Base-by-base conservation (phyloP, 2,888 invertebrate species). In the Tinea trinotella region DNA sequence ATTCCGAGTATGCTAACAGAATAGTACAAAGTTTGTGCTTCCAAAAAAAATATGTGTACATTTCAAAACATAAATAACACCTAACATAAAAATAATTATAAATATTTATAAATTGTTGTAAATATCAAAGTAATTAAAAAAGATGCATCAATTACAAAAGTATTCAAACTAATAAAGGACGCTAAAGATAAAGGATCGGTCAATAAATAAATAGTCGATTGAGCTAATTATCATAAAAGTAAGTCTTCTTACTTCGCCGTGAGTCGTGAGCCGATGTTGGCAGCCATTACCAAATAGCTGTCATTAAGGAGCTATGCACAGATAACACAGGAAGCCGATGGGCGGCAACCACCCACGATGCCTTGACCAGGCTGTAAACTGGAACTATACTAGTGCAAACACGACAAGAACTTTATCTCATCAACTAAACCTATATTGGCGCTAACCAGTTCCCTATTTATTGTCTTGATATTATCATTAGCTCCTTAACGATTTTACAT, bases 171-270 rank as follows among this genome's bases (percentile, higher is more conserved):
- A 78, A 76, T 76, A 81, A 77, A 78, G 71, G 72, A 71, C 67
- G 59, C 56, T 58, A 58, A 64, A 74, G 77, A 78, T 78, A 73
- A 80, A 77, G 78, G 74, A 64, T 73, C 73, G 68, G 74, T 63
- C 60, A 18, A 20, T 67, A 67, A 72, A 78, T 78, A 79, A 81
- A 81, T 81, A 82, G 75, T 76, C 72, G 70, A 75, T 71, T 71
- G 68, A 66, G 74, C 77, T 82, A 79, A 82, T 82, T 81, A 83
- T 76, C 80, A 78, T 81, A 80, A 81, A 76, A 76, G 74, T 75
- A 34, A 15, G 73, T 71, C 73, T 75, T 69, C 70, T 71, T 68
- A 64, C 65, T 66, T 67, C 65, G 67, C 68, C 46, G 6, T 18
- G 50, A 48, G 54, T 52, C 55, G 55, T 36, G 53, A 18, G 50